Base-by-base conservation (phyloP, 2,797 vertebrate species). In the Alosa sapidissima region DNA sequence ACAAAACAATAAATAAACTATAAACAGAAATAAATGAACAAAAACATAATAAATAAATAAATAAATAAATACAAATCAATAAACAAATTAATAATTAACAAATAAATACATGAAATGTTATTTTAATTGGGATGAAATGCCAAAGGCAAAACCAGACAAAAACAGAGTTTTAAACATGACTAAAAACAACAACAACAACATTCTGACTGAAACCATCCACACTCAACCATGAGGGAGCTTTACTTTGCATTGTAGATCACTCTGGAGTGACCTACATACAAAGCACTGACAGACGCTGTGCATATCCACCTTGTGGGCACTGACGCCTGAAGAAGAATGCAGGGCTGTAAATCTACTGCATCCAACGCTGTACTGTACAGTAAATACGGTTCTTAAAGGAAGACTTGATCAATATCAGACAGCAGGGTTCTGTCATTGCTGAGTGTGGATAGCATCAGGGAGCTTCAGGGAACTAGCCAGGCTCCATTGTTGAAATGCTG, bases 1-100 rank as follows among this genome's bases (percentile, higher is more conserved):
- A 48, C 54, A 9, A 9, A 81, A 62, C 7, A 84, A 84, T 51
- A 24, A 83, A 81, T 58, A 47, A 55, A 85, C 47, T 82, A 55
- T 41, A 83, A 65, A 41, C 41, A 41, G 41, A 41, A 82, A 28
- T 2, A 81, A 82, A 75, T 41, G 49, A 21, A 49, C 47, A n/a
- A 16, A 3, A 16, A 41, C 4, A 81, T 75, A 28, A 75, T 10
- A 16, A 28, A 85, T 8, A 36, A 36, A 16, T n/a, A 68, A 85
- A 33, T 28, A 11, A 82, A 52, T 28, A 28, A 0, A 41, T n/a
- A n/a, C n/a, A 68, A 85, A 33, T 28, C n/a, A 82, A 52, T 28
- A 28, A 0, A 41, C 2, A 0, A 41, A 41, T 41, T 2, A 41
- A 60, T 41, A 58, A 21, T 49, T 60, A n/a, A 16, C 5, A 16